phyloP scores from a whole-genome alignment of 2,888 invertebrate genomes.

The Phasia obesa region DNA sequence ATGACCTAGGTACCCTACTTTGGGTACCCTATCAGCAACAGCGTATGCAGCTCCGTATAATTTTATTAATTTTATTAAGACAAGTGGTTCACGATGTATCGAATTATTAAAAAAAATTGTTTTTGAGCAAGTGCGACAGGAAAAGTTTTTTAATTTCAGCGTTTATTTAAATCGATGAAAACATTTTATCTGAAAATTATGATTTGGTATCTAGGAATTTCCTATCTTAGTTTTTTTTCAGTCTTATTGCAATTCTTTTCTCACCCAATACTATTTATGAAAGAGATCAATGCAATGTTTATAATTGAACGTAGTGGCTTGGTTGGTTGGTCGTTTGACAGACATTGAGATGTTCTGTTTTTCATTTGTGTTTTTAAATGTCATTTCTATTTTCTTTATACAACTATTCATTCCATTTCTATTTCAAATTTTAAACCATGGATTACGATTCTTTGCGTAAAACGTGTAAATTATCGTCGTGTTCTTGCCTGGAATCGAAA shows the following conservation, averaged over 20 bases:
- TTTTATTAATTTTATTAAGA: too few species aligned
- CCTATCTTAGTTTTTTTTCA: too few species aligned
- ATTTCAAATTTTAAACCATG: slow-evolving; percentile 35
- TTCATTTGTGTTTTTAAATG: slow-evolving; percentile 52
- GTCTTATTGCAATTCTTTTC: not conserved
- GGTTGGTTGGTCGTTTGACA: slow-evolving; percentile 55
- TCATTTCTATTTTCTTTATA: slow-evolving; percentile 56
- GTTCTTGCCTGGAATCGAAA: slow-evolving; percentile 77
- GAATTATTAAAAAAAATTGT: too few species aligned
- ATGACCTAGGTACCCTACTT: too few species aligned
- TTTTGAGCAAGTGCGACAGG: too few species aligned
- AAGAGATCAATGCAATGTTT: slow-evolving; percentile 14
- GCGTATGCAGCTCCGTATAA: too few species aligned
- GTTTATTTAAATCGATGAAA: too few species aligned
- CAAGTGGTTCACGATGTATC: too few species aligned
- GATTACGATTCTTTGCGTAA: slow-evolving; percentile 61
- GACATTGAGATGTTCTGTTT: slow-evolving; percentile 68
- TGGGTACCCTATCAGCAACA: too few species aligned
- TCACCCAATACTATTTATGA: slow-evolving; percentile 21
- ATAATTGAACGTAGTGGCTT: slow-evolving; percentile 3
- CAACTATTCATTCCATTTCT: slow-evolving; percentile 56
- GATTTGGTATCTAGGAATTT: too few species aligned
- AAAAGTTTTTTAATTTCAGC: too few species aligned
- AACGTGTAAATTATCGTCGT: slow-evolving; percentile 78
- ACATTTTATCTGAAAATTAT: too few species aligned